Percentiles rank a stretch among this genome's conserved stretches.
These are phyloP conservation scores for Halichoeres trimaculatus DNA, from an alignment of 2,113 vertebrate species.

Conservation along the genomic window DNA sequence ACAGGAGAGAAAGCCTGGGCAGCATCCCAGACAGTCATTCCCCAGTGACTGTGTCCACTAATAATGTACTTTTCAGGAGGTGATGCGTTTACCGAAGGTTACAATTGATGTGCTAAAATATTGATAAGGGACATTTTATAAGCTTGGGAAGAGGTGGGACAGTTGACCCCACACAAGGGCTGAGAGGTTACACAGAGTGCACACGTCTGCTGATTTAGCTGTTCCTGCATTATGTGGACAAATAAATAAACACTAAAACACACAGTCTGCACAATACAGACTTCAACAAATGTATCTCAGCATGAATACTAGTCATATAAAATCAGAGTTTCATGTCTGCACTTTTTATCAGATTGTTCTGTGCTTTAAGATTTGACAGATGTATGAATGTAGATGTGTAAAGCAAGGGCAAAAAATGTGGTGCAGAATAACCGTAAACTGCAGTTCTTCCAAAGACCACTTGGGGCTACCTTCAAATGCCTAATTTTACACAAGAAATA, in stretches of 20 bases:
- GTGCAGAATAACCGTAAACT: no score
- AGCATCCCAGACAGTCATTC: conserved; percentile 71
- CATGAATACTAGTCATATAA: no score
- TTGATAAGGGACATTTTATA: conserved; percentile 81
- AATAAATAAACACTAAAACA: no score
- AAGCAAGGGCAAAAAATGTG: no score
- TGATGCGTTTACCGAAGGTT: conserved; percentile 78
- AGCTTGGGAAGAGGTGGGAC: conserved; percentile 64
- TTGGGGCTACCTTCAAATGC: no score
- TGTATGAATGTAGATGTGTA: no score
- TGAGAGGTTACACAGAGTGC: conserved; percentile 21
- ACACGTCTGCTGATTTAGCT: conserved; percentile 19
- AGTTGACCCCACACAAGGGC: conserved; percentile 63
- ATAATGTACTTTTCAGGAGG: conserved; percentile 77
- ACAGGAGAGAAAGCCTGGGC: conserved; percentile 52
- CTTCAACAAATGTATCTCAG: no score
- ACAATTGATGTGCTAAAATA: conserved; percentile 80
- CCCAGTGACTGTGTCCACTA: conserved; percentile 68
- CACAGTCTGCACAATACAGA: not conserved
- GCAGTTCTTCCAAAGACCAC: no score
- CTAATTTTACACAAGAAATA: no score
- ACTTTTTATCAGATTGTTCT: no score
- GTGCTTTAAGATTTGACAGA: no score
- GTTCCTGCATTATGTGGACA: not conserved
- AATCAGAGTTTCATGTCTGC: no score